Percentiles rank a stretch among this genome's conserved stretches.
phyloP scores from a whole-genome alignment of 2,113 vertebrate genomes.

The Plecturocebus donacophilus region DNA sequence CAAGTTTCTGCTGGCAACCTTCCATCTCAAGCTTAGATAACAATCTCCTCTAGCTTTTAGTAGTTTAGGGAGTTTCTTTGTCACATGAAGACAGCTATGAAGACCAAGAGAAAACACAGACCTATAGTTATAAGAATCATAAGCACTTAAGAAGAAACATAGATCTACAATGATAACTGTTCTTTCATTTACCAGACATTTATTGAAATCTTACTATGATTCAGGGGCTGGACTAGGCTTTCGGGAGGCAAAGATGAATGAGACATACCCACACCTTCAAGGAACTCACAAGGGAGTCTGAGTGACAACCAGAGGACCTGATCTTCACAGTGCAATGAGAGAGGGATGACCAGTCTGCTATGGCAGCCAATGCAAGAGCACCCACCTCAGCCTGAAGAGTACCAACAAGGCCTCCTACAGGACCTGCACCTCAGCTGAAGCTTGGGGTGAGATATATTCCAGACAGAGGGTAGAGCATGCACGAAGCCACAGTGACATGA shows the following conservation, averaged over 20 bases:
- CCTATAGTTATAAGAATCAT: background rate
- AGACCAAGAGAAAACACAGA: background rate
- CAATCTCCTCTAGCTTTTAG: background rate
- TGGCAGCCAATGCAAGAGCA: background rate
- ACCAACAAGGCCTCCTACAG: background rate
- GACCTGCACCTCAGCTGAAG: background rate
- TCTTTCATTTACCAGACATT: background rate
- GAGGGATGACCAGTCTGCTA: background rate
- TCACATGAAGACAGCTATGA: background rate
- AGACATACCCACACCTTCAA: background rate
- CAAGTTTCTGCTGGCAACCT: background rate
- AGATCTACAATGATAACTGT: background rate
- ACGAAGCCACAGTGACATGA: background rate
- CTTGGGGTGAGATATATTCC: background rate
- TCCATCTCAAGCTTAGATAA: background rate
- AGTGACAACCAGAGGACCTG: background rate
- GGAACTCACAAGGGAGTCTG: background rate
- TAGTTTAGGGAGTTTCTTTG: background rate
- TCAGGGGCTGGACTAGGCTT: background rate
- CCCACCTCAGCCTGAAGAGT: background rate
- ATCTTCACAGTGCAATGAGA: background rate
- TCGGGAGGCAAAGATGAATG: background rate
- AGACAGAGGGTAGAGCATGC: background rate
- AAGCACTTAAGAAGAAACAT: background rate
- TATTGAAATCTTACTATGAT: background rate